Percentiles rank a stretch among this genome's conserved stretches.
These are phyloP conservation scores for Pangasius macronema DNA, from an alignment of 2,797 vertebrate species.

Conservation along the genomic window DNA sequence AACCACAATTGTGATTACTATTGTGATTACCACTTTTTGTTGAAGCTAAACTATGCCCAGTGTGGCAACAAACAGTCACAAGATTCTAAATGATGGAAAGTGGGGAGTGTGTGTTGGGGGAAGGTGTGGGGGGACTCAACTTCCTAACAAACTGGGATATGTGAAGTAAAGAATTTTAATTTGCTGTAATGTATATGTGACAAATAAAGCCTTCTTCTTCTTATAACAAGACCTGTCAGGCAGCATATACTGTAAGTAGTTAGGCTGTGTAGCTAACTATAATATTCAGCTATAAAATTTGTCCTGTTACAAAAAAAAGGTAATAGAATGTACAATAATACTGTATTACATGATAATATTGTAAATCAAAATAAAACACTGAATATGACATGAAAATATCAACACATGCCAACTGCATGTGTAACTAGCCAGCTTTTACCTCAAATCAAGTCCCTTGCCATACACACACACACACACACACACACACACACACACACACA, in stretches of 20 bases:
- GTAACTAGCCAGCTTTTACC: conserved; percentile 55
- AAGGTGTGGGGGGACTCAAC: no score
- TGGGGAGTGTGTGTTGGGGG: no score
- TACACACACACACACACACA: conserved; percentile 20
- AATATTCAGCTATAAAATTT: not conserved
- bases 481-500: conserved; percentile 13
- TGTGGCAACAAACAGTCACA: not conserved
- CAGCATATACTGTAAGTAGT: not conserved
- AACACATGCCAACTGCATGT: conserved; percentile 30
- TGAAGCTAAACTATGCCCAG: not conserved
- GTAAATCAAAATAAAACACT: not conserved
- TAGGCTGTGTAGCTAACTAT: not conserved
- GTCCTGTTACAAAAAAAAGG: not conserved
- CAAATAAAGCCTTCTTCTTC: no score
- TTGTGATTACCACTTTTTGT: not conserved
- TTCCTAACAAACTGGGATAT: no score
- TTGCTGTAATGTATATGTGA: no score
- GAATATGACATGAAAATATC: not conserved
- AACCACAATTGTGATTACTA: not conserved
- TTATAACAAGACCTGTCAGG: not conserved
- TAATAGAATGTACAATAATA: not conserved
- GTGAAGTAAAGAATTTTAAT: no score
- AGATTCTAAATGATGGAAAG: not conserved
- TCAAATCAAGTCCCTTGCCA: conserved; percentile 44
- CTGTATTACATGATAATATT: not conserved